Percentiles rank a stretch among this genome's conserved stretches.
Conservation (phyloP, 1,140 invertebrate genomes). For the Drosophila murphyi region DNA sequence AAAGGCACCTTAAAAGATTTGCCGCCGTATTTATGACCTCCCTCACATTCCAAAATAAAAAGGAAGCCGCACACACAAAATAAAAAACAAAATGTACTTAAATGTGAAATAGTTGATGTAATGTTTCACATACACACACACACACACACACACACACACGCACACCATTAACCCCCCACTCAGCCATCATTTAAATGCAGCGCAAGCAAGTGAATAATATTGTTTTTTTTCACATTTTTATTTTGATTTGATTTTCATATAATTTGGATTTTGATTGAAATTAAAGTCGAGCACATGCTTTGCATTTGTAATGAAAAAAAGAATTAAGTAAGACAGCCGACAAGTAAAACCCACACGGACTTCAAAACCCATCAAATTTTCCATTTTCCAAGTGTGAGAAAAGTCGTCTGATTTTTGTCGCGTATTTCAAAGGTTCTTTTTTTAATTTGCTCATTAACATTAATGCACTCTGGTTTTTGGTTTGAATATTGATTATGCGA, state of each 20-base stretch:
- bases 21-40: slow-evolving; percentile 31
- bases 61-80: slow-evolving; percentile 17
- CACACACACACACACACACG: no score
- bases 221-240: slow-evolving; percentile 54
- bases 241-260: slow-evolving; percentile 77
- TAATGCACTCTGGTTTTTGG: not conserved
- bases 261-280: slow-evolving; percentile 81
- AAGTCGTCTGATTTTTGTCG: slow-evolving; percentile 20
- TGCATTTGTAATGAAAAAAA: slow-evolving; percentile 65
- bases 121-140: slow-evolving; percentile 54
- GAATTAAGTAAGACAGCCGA: not conserved
- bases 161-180: slow-evolving; percentile 3
- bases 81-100: slow-evolving; percentile 9
- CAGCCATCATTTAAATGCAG: slow-evolving; percentile 39
- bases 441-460: slow-evolving; percentile 9
- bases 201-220: slow-evolving; percentile 49
- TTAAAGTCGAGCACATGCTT: slow-evolving; percentile 66
- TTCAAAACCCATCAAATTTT: slow-evolving; percentile 12
- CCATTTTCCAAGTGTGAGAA: not conserved
- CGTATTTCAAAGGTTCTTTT: slow-evolving; percentile 20
- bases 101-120: slow-evolving; percentile 69
- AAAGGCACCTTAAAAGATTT: slow-evolving; percentile 39
- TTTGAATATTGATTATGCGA: no score
- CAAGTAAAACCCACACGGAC: slow-evolving; percentile 13
- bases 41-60: slow-evolving; percentile 40